These are phyloP conservation scores for Diachrysia chrysitis DNA, from an alignment of 2,888 invertebrate species.

Conservation along the genomic window DNA sequence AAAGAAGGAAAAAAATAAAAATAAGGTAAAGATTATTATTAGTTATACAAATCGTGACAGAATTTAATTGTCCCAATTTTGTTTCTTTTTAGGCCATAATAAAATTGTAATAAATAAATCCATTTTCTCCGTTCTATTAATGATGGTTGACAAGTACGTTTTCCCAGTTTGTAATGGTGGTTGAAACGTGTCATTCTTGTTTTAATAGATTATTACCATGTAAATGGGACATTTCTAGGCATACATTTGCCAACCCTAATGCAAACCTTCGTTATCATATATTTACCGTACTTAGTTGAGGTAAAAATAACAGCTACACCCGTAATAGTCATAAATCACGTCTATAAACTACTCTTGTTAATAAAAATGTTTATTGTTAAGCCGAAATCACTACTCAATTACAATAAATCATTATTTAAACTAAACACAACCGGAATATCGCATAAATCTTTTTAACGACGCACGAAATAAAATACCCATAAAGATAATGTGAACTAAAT, in stretches of 20 bases:
- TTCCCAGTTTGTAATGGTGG: too few species aligned
- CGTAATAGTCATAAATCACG: not conserved
- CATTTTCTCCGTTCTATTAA: too few species aligned
- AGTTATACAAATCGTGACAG: not conserved
- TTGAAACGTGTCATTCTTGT: too few species aligned
- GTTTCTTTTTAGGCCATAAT: not conserved
- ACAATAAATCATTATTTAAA: not conserved
- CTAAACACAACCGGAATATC: not conserved
- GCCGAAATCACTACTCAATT: constrained; percentile 2
- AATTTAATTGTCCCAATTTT: not conserved
- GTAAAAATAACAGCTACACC: not conserved
- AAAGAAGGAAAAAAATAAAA: not conserved
- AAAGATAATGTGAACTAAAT: constrained; percentile 1
- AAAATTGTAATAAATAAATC: too few species aligned
- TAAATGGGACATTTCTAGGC: too few species aligned
- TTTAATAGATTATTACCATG: too few species aligned
- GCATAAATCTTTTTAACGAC: constrained; percentile 2
- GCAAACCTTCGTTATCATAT: too few species aligned
- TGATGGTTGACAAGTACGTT: too few species aligned
- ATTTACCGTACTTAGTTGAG: too few species aligned
- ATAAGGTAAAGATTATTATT: not conserved
- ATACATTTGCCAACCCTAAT: too few species aligned
- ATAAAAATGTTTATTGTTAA: not conserved
- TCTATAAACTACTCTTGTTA: not conserved
- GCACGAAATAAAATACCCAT: constrained; percentile 2